Conservation (phyloP, 2,888 invertebrate genomes). For the Diaprepes abbreviatus region DNA sequence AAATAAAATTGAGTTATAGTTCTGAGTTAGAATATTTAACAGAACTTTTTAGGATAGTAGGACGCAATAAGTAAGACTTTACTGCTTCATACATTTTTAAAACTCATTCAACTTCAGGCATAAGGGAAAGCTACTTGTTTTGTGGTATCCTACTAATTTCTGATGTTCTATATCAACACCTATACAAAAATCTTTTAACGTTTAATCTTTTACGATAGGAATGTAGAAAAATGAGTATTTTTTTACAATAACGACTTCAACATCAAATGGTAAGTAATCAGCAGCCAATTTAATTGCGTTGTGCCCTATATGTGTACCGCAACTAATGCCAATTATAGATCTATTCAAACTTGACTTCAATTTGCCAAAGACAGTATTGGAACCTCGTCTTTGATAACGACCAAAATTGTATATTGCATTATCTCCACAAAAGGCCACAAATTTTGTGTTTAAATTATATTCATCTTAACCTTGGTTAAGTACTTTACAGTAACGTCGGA, state of each 20-base stretch:
- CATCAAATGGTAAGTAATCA: background rate
- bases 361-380: background rate
- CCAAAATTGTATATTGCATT: background rate
- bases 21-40: no score
- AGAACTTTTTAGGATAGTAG: no score
- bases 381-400: background rate
- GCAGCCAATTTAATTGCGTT: background rate
- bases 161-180: background rate
- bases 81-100: background rate
- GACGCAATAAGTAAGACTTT: no score
- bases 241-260: background rate
- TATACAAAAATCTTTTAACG: background rate
- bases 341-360: background rate
- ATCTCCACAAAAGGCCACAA: background rate
- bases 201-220: background rate
- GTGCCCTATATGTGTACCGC: background rate
- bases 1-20: no score
- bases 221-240: background rate
- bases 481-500: background rate
- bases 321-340: background rate
- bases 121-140: background rate
- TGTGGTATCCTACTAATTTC: background rate
- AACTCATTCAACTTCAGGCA: background rate
- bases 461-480: background rate
- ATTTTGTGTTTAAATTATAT: background rate